phyloP scores from a whole-genome alignment of 2,113 vertebrate genomes.

The Lanius collurio region DNA sequence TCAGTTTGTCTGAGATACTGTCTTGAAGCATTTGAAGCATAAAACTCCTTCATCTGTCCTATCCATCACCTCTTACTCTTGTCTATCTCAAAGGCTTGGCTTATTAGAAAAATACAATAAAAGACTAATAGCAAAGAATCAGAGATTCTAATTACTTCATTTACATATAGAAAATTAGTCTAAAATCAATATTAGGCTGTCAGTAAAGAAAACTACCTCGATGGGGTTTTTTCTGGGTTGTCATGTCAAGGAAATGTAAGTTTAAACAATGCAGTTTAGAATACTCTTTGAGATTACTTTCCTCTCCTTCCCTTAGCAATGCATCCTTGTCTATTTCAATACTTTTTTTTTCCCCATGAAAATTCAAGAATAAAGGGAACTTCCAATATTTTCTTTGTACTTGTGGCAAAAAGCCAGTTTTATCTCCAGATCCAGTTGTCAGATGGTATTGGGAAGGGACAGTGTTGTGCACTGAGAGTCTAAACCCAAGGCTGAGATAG shows the following conservation, averaged over 20 bases:
- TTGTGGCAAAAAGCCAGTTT: not conserved
- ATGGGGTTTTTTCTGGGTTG: constrained; percentile 18
- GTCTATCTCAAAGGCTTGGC: not conserved
- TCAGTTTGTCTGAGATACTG: not conserved
- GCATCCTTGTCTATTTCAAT: not conserved
- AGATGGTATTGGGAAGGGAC: not conserved
- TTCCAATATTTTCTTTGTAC: not conserved
- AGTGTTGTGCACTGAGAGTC: not conserved
- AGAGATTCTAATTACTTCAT: constrained; percentile 59
- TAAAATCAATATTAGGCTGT: constrained; percentile 62
- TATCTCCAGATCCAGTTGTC: not conserved
- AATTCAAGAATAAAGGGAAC: not conserved
- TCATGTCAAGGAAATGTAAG: constrained; percentile 47
- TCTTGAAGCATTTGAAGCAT: not conserved
- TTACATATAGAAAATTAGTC: constrained; percentile 62
- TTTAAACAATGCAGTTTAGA: constrained; percentile 36
- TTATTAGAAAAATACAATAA: constrained; percentile 47
- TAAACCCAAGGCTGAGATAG: not conserved
- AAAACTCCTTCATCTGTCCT: not conserved
- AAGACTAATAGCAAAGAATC: constrained; percentile 50
- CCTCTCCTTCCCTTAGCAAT: not conserved
- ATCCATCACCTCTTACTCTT: not conserved
- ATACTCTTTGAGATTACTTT: constrained; percentile 11
- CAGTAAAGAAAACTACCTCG: constrained; percentile 36
- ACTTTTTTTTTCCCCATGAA: not conserved